phyloP scores from a whole-genome alignment of 2,113 vertebrate species.

The Lota lota region DNA sequence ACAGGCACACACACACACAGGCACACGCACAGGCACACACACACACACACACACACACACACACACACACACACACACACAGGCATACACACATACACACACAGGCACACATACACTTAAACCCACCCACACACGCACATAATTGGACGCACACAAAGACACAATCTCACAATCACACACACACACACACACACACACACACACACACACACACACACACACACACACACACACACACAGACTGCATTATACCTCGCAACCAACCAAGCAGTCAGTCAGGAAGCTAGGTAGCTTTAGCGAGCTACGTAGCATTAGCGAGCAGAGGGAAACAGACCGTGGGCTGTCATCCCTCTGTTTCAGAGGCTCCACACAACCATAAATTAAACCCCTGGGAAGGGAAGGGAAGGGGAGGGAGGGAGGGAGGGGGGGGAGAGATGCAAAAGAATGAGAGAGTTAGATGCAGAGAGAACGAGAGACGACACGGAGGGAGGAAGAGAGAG shows the following conservation, averaged over 20 bases:
- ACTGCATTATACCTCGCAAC: not conserved
- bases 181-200: slow-evolving; percentile 1
- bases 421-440: slow-evolving; percentile 31
- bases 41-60: too few species aligned
- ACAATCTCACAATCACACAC: too few species aligned
- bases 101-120: too few species aligned
- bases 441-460: not conserved
- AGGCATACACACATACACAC: too few species aligned
- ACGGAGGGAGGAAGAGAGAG: not conserved
- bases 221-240: not conserved
- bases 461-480: slow-evolving; percentile 5
- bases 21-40: too few species aligned
- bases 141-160: too few species aligned
- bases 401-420: slow-evolving; percentile 43
- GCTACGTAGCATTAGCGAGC: slow-evolving; percentile 28
- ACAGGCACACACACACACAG: too few species aligned
- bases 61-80: not conserved
- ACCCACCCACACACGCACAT: too few species aligned
- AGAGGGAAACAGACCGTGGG: slow-evolving; percentile 59
- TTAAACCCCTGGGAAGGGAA: slow-evolving; percentile 65
- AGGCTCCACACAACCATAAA: slow-evolving; percentile 63
- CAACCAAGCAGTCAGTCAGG: slow-evolving; percentile 25
- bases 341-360: slow-evolving; percentile 58
- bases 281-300: slow-evolving; percentile 35
- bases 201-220: slow-evolving; percentile 16